Conservation (phyloP, 2,113 vertebrate species). For the Zosterops pallidus region DNA sequence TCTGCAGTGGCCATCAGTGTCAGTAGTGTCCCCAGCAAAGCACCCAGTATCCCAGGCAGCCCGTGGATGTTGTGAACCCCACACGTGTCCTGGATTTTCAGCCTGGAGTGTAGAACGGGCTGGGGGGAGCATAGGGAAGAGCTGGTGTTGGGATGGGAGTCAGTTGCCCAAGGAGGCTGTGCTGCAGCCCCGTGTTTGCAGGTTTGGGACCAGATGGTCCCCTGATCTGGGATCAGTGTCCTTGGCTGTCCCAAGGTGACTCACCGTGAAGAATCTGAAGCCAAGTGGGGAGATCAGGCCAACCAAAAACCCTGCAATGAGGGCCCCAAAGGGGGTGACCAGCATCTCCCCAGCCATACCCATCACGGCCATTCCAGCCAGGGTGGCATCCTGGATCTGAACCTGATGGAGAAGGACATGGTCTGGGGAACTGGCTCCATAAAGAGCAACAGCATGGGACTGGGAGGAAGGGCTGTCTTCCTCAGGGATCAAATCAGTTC, state of each 20-base stretch:
- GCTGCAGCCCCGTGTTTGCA: rapidly evolving
- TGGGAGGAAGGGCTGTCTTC: neutral
- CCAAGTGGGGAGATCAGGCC: slow-evolving; percentile 85
- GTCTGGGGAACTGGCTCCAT: rapidly evolving
- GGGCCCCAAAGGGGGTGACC: slow-evolving; percentile 88
- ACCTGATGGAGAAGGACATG: slow-evolving; percentile 70
- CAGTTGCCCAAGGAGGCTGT: rapidly evolving
- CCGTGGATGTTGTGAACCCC: slow-evolving; percentile 90
- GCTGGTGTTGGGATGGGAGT: rapidly evolving
- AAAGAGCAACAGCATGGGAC: neutral
- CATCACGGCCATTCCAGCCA: slow-evolving; percentile 83
- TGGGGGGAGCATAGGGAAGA: slow-evolving; percentile 12
- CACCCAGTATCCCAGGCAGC: slow-evolving; percentile 87
- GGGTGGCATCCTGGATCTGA: slow-evolving; percentile 89
- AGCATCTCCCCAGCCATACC: slow-evolving; percentile 93
- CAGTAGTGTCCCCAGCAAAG: slow-evolving; percentile 82
- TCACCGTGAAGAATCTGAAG: slow-evolving; percentile 86
- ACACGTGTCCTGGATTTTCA: slow-evolving; percentile 88
- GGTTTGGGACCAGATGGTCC: neutral
- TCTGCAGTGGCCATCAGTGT: slow-evolving; percentile 73
- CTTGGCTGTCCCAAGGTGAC: neutral
- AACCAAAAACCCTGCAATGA: slow-evolving; percentile 84
- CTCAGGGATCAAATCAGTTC: neutral
- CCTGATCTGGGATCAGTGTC: neutral
- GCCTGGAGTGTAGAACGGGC: slow-evolving; percentile 81